Base-by-base conservation (phyloP, 2,113 vertebrate species). In the Podocnemis expansa region DNA sequence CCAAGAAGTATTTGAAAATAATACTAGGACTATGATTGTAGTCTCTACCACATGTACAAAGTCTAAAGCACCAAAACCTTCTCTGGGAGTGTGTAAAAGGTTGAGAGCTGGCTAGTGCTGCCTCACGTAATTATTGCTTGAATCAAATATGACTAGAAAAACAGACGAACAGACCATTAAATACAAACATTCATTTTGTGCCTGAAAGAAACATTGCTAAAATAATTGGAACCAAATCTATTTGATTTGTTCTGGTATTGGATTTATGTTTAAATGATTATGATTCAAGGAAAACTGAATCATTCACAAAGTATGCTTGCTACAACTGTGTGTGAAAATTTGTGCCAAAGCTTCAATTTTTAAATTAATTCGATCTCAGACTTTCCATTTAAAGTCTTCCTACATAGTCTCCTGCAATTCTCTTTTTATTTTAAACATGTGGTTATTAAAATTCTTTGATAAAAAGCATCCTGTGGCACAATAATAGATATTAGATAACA, bases 241-340 rank as follows among this genome's bases (percentile, higher is more conserved):
- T 89, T 94, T 96, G 93, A 90, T 95, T 97, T 96, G 94, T 95
- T 80, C 82, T 97, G 95, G 94, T 95, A 89, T 34, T 70, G 78
- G 63, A 82, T 67, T 92, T 96, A 96, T 95, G 93, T 93, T 95
- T 93, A 95, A 96, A 91, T 82, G 80, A 96, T 91, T 93, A 91
- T 84, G 96, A 95, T 92, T 96, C 90, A 95, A 96, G 88, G 91
- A 94, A 85, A 95, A 97, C 92, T 93, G 95, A 97, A 95, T 96
- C 95, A 97, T 67, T 94, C 91, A 89, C 84, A 73, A 97, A 97
- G 82, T 83, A 96, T 95, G 91, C 84, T 87, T 97, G 91, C 91
- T 87, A 95, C 60, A 95, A 85, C 47, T 87, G 67, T 78, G 55
- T 84, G 31, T 94, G 96, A 97, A 95, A 94, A 94, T 82, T 94